Base-by-base conservation (phyloP, 2,113 vertebrate species). In the Sander lucioperca region DNA sequence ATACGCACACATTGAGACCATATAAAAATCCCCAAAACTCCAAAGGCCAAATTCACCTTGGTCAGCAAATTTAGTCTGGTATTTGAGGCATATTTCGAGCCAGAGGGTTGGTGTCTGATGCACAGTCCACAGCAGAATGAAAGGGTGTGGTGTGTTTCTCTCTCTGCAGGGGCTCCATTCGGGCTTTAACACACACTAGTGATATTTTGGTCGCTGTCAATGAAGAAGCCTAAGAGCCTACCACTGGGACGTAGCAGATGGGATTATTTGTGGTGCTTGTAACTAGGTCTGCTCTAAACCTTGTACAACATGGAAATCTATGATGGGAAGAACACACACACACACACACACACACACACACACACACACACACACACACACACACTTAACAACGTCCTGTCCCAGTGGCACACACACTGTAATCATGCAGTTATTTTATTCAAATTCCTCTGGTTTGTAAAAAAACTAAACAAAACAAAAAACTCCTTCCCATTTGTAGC, bases 211-310 rank as follows among this genome's bases (percentile, higher is more conserved):
- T 92, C 63, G 3, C 61, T 64, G 74, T 73, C 61, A 71, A 63
- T 30, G 54, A 57, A 76, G 67, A 43, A 83, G n/a, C 62, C 66
- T 11, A n/a, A 48, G 59, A 77, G 62, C 8, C 53, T 23, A 61
- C 77, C 56, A 3, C 85, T 80, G 82, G 69, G 88, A 88, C 13
- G 36, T 51, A 72, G 82, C 87, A 91, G 88, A 89, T 87, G 86
- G 67, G 67, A 85, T 80, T 92, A 88, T 92, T 92, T 91, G 82
- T 74, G 74, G 84, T 63, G 56, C 68, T 87, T 81, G 79, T 85
- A 80, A 78, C 85, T 72, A 43, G 65, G 74, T 47, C 75, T 30
- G 6, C 36, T 47, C 51, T 65, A 43, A 43, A 10, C 39, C 64
- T 36, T 57, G 30, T 45, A 25, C 21, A 36, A 54, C 43, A 39